These are phyloP conservation scores for Pandemis corylana DNA, from an alignment of 2,888 invertebrate genomes.

Conservation along the genomic window DNA sequence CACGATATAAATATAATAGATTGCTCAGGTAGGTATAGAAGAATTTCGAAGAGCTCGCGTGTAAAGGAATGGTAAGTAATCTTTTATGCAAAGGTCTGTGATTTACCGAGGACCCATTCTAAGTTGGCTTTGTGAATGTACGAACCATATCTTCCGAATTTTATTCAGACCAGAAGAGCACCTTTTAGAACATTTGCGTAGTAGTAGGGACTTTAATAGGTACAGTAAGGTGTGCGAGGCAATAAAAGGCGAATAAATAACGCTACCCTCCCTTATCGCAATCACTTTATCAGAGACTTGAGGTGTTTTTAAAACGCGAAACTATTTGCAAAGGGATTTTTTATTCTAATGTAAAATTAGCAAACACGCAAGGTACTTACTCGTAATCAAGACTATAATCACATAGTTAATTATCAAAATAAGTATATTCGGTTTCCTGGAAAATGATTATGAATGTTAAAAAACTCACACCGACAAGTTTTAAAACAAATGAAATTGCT, in stretches of 20 bases:
- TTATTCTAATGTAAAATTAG: too few relatives aligned
- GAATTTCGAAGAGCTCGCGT: conserved; percentile 16
- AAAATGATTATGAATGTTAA: too few relatives aligned
- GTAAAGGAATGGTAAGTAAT: conserved; percentile 34
- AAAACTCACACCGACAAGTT: too few relatives aligned
- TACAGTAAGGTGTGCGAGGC: neutral
- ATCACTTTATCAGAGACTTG: neutral
- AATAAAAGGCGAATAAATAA: neutral
- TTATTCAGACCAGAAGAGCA: conserved; percentile 22
- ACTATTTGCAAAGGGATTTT: neutral
- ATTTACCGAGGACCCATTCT: conserved; percentile 30
- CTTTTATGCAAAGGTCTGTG: conserved; percentile 38
- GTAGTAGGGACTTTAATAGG: neutral
- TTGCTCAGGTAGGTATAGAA: conserved; percentile 25
- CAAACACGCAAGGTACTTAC: too few relatives aligned
- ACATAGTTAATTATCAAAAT: too few relatives aligned
- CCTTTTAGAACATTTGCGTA: conserved; percentile 17
- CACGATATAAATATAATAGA: conserved; percentile 22
- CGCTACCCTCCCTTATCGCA: neutral
- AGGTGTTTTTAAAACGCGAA: neutral
- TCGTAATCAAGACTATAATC: too few relatives aligned
- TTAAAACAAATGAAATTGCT: too few relatives aligned
- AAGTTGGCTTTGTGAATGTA: conserved; percentile 24
- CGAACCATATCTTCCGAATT: conserved; percentile 15
- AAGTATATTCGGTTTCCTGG: too few relatives aligned